Evolutionary conservation across 2,888 invertebrate genomes (phyloP).

Genomic region (Scaptomyza flava): DNA sequence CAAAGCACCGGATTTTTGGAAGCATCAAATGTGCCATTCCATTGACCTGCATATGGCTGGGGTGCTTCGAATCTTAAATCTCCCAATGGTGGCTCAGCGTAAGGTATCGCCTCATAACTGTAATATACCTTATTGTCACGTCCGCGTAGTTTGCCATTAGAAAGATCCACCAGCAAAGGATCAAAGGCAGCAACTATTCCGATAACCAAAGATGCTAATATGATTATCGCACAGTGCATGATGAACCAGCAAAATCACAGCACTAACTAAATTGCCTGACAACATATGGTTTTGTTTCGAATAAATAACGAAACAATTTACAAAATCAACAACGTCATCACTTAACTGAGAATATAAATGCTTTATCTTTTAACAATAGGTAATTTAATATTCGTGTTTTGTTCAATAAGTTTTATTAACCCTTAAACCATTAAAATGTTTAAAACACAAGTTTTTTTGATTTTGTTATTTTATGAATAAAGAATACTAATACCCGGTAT

Average conservation of each 20-base stretch:
- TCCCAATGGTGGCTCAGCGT: slow-evolving; percentile 88
- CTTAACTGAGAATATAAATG: too few relatives aligned
- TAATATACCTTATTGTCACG: slow-evolving; percentile 83
- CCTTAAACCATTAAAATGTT: too few relatives aligned
- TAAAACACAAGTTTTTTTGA: too few relatives aligned
- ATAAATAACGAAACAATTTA: not conserved
- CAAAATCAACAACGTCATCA: not conserved
- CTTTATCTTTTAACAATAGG: not conserved
- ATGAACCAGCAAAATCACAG: not conserved
- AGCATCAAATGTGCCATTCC: slow-evolving; percentile 84
- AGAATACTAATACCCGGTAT: not conserved
- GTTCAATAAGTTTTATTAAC: too few relatives aligned
- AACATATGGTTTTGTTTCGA: not conserved
- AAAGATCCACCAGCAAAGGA: slow-evolving; percentile 60
- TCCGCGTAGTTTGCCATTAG: slow-evolving; percentile 75
- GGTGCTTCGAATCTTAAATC: slow-evolving; percentile 86
- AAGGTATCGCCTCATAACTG: slow-evolving; percentile 88
- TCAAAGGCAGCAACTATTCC: slow-evolving; percentile 3
- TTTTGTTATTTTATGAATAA: too few relatives aligned
- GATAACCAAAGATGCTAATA: not conserved
- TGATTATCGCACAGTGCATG: not conserved
- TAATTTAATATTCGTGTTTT: not conserved
- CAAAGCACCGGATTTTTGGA: slow-evolving; percentile 86
- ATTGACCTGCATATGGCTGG: slow-evolving; percentile 56
- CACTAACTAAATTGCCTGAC: not conserved